phyloP scores from a whole-genome alignment of 2,113 vertebrate species.

The Xyrauchen texanus region DNA sequence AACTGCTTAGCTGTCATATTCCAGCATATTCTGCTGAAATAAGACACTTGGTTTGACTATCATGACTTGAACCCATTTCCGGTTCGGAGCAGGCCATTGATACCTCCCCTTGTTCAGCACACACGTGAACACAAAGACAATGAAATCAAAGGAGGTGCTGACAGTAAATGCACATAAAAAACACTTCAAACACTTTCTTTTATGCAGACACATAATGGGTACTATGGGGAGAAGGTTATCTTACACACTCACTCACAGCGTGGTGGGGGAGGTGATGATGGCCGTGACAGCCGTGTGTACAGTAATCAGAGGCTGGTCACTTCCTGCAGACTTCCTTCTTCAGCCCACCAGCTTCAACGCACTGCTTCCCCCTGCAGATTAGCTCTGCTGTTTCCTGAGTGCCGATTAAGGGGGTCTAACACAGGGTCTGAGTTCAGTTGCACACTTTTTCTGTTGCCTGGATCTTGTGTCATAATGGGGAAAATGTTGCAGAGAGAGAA shows the following conservation, averaged over 20 bases:
- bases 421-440: background rate
- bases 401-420: conserved; percentile 71
- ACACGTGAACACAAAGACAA: conserved; percentile 17
- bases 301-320: conserved; percentile 71
- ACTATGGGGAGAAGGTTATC: conserved; percentile 9
- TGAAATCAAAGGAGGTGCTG: conserved; percentile 15
- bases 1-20: too few species aligned
- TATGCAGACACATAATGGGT: background rate
- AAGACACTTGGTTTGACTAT: conserved; percentile 26
- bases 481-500: background rate
- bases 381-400: conserved; percentile 82
- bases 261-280: conserved; percentile 71
- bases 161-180: conserved; percentile 8
- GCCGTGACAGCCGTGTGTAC: conserved; percentile 65
- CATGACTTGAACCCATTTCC: conserved; percentile 59
- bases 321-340: conserved; percentile 79
- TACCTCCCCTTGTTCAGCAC: conserved; percentile 48
- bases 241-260: conserved; percentile 20
- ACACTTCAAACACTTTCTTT: background rate
- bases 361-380: conserved; percentile 83
- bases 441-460: background rate
- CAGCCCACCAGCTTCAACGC: conserved; percentile 79
- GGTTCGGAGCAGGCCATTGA: conserved; percentile 61
- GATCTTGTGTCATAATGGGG: background rate
- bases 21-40: conserved; percentile 30